Base-by-base conservation (phyloP, 2,888 invertebrate species). In the Hipparchia semele region DNA sequence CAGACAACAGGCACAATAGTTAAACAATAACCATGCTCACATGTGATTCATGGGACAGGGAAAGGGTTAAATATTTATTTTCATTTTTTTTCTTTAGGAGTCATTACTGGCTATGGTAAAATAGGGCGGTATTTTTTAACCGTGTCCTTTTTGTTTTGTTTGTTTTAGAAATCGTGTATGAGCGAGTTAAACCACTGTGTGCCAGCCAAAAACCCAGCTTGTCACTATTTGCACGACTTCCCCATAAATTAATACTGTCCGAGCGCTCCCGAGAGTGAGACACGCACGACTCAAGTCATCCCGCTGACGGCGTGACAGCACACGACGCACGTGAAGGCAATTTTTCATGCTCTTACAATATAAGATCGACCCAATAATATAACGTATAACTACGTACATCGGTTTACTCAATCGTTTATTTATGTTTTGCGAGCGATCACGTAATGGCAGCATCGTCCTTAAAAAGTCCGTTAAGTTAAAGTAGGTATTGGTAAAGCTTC, bases 151-250 rank as follows among this genome's bases (percentile, higher is more conserved):
- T 39, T 39, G 39, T 1, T 23, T 23, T 23, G 23, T 23, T 23
- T 23, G 23, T 23, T 23, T n/a, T 13, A 54, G 12, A 5, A 54
- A 4, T 54, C 54, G n/a, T n/a, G 53, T 12, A 54, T 6, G 6
- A 39, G 6, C 12, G 6, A 53, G 10, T 54, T 66, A 9, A 13
- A 4, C 49, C 68, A 49, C 23, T 59, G 68, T 58, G 45, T 53
- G 13, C 12, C 39, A 53, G 33, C 69, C 60, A 53, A 89, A 92
- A 91, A 88, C 88, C 84, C 84, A 84, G 87, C 89, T 89, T 87
- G 88, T 92, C 91, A 91, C 84, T 87, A 90, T 90, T 90, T 90
- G 91, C 93, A 91, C 90, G 91, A 90, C 88, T 90, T 87, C 86
- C 79, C 87, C 86, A 90, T 92, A 91, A 91, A 90, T 92, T 90